phyloP scores from a whole-genome alignment of 1,140 invertebrate genomes.

The Drosophila repletoides region DNA sequence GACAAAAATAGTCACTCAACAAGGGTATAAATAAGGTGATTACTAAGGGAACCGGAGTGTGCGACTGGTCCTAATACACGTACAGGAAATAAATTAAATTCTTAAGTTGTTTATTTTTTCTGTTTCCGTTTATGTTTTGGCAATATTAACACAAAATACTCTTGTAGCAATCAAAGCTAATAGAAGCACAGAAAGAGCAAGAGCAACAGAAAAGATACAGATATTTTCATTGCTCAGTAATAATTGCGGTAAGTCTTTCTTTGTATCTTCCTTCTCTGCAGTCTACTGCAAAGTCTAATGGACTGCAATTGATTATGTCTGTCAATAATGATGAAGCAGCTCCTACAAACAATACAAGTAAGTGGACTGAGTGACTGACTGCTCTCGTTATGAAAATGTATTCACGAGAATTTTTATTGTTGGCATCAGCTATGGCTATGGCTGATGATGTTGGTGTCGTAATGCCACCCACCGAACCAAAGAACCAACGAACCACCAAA shows the following conservation, averaged over 20 bases:
- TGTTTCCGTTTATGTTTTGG: too few relatives aligned
- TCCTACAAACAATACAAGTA: conserved; percentile 41
- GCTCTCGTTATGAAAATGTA: conserved; percentile 49
- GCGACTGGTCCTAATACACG: too few relatives aligned
- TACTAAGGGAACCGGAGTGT: too few relatives aligned
- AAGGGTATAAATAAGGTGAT: too few relatives aligned
- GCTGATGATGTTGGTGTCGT: conserved; percentile 18
- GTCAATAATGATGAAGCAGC: conserved; percentile 53
- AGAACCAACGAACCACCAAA: neutral
- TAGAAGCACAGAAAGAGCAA: neutral
- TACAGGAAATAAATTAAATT: neutral
- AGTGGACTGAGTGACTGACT: conserved; percentile 13
- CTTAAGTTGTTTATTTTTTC: too few relatives aligned
- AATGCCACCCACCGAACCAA: neutral
- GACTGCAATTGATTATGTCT: conserved; percentile 65
- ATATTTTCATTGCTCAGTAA: conserved; percentile 7
- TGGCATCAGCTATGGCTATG: neutral
- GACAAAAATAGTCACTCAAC: too few relatives aligned
- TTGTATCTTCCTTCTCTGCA: conserved; percentile 27
- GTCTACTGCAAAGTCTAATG: conserved; percentile 51
- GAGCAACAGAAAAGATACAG: neutral
- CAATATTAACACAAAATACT: neutral
- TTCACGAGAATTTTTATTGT: conserved; percentile 36
- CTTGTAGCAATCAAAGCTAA: neutral
- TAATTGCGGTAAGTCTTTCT: conserved; percentile 11